Percentiles rank a stretch among this genome's conserved stretches.
phyloP scores from a whole-genome alignment of 2,888 invertebrate genomes.

The Hirtodrosophila duncani region DNA sequence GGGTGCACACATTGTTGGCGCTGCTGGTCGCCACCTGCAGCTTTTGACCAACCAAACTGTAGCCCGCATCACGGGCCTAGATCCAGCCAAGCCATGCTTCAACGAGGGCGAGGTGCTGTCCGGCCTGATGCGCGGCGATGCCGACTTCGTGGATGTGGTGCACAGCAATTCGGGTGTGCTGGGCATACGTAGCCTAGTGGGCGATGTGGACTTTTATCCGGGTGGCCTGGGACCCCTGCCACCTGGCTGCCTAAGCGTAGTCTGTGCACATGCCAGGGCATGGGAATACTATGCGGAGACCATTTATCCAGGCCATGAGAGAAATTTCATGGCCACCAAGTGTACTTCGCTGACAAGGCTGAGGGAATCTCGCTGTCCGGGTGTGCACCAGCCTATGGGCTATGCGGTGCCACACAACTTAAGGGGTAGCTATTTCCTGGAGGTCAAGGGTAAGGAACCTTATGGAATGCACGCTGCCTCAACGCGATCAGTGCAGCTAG shows the following conservation, averaged over 20 bases:
- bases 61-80: constrained; percentile 76
- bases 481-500: not conserved
- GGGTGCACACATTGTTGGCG: constrained; percentile 77
- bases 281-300: constrained; percentile 75
- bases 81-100: constrained; percentile 78
- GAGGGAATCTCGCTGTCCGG: constrained; percentile 62
- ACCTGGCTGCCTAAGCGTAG: constrained; percentile 65
- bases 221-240: constrained; percentile 72
- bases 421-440: constrained; percentile 76
- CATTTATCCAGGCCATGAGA: constrained; percentile 76
- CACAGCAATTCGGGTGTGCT: constrained; percentile 76
- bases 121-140: constrained; percentile 76
- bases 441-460: constrained; percentile 61
- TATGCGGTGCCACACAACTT: constrained; percentile 54
- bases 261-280: constrained; percentile 75
- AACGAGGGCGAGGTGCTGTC: constrained; percentile 74
- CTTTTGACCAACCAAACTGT: constrained; percentile 58
- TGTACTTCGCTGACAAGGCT: constrained; percentile 72
- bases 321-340: constrained; percentile 70
- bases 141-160: constrained; percentile 75
- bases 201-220: constrained; percentile 78
- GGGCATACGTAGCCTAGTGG: constrained; percentile 74
- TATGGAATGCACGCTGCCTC: constrained; percentile 54
- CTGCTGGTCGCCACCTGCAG: constrained; percentile 72
- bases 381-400: constrained; percentile 71